These are phyloP conservation scores for Ictalurus punctatus DNA, from an alignment of 2,113 vertebrate species.

Conservation along the genomic window DNA sequence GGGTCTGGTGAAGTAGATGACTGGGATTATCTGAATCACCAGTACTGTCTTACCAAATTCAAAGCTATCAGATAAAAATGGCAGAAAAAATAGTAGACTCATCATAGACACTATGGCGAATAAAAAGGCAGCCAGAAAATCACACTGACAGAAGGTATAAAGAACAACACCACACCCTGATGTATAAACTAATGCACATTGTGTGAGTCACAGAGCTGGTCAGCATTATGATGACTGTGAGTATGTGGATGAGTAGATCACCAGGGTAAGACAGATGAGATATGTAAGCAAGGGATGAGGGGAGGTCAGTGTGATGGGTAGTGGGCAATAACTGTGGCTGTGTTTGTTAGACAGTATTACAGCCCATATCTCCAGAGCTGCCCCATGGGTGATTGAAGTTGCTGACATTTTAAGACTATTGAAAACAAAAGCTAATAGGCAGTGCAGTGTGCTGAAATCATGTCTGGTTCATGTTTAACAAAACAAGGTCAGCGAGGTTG, in stretches of 20 bases:
- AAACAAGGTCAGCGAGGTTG: slow-evolving; percentile 96
- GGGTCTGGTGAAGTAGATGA: not conserved
- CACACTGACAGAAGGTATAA: not conserved
- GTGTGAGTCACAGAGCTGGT: not conserved
- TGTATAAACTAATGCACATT: not conserved
- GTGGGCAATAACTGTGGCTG: slow-evolving; percentile 29
- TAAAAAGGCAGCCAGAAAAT: not conserved
- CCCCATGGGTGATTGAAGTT: slow-evolving; percentile 89
- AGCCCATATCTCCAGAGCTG: slow-evolving; percentile 65
- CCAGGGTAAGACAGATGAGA: not conserved
- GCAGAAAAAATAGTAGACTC: not conserved
- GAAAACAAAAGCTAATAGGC: slow-evolving; percentile 93
- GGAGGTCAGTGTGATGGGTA: slow-evolving; percentile 17
- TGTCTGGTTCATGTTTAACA: slow-evolving; percentile 99
- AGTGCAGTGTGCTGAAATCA: slow-evolving; percentile 83
- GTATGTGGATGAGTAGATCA: not conserved
- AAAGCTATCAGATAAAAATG: not conserved
- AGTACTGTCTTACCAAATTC: not conserved
- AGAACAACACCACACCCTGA: not conserved
- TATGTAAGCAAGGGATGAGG: slow-evolving; percentile 4
- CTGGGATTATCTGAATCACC: not conserved
- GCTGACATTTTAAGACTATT: slow-evolving; percentile 92
- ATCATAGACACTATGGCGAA: not conserved
- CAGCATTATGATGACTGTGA: slow-evolving; percentile 8
- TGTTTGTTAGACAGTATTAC: slow-evolving; percentile 52